Conservation (phyloP, 2,113 vertebrate species). For the Pollachius pollachius region DNA sequence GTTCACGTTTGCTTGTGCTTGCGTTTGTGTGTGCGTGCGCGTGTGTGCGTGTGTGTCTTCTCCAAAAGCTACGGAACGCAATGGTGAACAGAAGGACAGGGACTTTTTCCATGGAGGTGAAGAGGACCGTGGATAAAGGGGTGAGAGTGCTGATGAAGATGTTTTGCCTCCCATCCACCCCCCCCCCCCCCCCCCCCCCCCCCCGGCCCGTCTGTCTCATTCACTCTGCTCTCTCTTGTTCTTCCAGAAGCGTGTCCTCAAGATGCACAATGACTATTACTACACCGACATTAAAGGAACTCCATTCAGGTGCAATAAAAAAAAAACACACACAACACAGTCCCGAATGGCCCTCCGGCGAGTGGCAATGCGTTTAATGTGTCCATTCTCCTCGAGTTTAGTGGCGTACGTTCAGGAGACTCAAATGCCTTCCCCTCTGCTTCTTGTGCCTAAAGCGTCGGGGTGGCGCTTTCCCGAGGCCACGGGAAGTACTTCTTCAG, state of each 20-base stretch:
- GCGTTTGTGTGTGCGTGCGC: conserved; percentile 15
- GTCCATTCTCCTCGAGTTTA: not conserved
- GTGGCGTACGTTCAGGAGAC: not conserved
- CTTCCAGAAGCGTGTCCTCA: conserved; percentile 90
- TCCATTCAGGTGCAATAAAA: conserved; percentile 86
- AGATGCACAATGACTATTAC: conserved; percentile 99
- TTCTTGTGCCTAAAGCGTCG: conserved; percentile 81
- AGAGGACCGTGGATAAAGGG: conserved; percentile 97
- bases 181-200: not conserved
- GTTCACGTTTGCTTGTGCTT: not conserved
- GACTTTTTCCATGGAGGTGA: conserved; percentile 98
- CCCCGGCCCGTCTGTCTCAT: conserved; percentile 12
- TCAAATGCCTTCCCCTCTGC: conserved; percentile 13
- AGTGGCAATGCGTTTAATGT: not conserved
- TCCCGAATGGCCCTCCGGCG: conserved; percentile 3
- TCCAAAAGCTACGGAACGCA: conserved; percentile 86
- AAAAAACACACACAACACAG: conserved; percentile 3
- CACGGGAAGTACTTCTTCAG: conserved; percentile 97
- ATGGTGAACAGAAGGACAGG: conserved; percentile 98
- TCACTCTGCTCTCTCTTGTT: conserved; percentile 8
- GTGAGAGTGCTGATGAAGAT: conserved; percentile 68
- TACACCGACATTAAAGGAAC: conserved; percentile 98
- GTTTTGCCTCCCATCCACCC: not conserved
- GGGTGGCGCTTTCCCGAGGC: conserved; percentile 93
- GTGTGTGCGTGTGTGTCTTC: not conserved